These are phyloP conservation scores for Protobothrops mucrosquamatus DNA, from an alignment of 2,113 vertebrate species.

Conservation along the genomic window DNA sequence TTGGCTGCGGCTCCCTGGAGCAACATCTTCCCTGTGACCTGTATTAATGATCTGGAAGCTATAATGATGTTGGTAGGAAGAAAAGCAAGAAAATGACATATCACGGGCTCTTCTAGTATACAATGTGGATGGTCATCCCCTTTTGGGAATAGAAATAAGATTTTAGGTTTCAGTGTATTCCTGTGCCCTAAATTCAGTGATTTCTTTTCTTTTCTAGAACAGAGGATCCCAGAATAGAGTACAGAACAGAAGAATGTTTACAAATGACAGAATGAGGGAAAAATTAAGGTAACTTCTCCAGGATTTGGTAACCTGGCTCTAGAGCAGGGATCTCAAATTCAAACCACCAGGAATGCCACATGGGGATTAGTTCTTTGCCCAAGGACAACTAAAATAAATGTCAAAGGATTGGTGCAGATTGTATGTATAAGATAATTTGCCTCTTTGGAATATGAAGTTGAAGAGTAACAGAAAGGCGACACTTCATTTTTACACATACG, in stretches of 20 bases:
- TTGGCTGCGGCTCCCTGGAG: too few relatives aligned
- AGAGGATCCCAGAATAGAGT: background rate
- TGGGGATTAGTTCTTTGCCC: too few relatives aligned
- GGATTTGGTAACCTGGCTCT: too few relatives aligned
- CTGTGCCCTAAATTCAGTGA: background rate
- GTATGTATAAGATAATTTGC: too few relatives aligned
- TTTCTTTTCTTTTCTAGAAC: background rate
- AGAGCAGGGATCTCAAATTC: too few relatives aligned
- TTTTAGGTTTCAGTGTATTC: background rate
- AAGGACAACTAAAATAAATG: too few relatives aligned
- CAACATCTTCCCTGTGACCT: background rate
- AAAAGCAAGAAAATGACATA: background rate
- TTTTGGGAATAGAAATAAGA: too few relatives aligned
- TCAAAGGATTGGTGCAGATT: too few relatives aligned
- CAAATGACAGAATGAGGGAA: too few relatives aligned
- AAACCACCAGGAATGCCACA: too few relatives aligned
- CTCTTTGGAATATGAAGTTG: too few relatives aligned
- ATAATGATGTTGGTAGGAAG: background rate
- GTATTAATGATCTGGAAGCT: background rate
- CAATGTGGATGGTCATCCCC: background rate
- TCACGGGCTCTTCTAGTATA: background rate
- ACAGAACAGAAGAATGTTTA: background rate
- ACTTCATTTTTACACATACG: background rate
- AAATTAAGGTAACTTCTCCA: too few relatives aligned
- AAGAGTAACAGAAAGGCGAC: background rate